phyloP scores from a whole-genome alignment of 2,797 vertebrate species.

The Poecilia gillii region DNA sequence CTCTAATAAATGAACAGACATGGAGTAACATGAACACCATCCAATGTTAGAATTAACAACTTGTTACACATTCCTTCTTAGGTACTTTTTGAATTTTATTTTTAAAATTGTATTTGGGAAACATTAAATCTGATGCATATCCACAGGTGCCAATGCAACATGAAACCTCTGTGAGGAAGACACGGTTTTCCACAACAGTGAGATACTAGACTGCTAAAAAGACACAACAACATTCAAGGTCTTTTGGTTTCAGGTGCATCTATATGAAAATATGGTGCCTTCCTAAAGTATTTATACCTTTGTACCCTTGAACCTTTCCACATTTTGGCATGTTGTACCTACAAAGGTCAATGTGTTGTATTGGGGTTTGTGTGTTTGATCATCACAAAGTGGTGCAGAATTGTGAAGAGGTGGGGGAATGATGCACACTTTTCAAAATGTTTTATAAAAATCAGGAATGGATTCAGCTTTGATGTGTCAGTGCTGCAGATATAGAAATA shows the following conservation, averaged over 20 bases:
- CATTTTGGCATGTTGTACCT: neutral
- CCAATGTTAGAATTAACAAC: neutral
- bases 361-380: neutral
- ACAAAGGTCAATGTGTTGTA: neutral
- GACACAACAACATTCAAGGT: neutral
- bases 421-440: neutral
- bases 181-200: neutral
- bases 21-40: neutral
- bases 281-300: neutral
- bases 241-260: neutral
- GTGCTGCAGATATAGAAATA: neutral
- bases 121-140: neutral
- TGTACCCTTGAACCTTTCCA: neutral
- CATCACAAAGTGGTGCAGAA: neutral
- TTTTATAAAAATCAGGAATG: neutral
- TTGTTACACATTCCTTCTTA: constrained; percentile 21
- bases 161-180: neutral
- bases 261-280: neutral
- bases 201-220: neutral
- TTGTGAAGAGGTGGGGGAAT: neutral
- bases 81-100: constrained; percentile 11
- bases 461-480: neutral
- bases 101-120: neutral
- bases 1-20: neutral
- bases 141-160: constrained; percentile 12